Conservation (phyloP, 1,140 invertebrate genomes). For the Sycophaga agraensis region DNA sequence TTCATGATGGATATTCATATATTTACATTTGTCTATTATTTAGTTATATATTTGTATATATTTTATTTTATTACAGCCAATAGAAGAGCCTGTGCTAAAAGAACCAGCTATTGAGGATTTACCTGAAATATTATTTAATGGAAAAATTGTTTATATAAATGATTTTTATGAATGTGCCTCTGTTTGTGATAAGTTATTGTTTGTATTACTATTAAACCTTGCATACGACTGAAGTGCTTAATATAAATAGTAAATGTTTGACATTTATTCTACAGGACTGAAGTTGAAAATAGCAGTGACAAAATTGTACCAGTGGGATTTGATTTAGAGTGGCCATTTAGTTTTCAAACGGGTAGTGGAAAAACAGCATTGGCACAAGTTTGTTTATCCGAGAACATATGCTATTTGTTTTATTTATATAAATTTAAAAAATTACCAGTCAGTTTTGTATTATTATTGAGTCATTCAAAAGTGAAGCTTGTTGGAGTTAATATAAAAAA, state of each 20-base stretch:
- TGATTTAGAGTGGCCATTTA: slow-evolving; percentile 68
- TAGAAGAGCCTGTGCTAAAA: slow-evolving; percentile 9
- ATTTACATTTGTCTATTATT: slow-evolving; percentile 1
- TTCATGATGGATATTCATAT: slow-evolving; percentile 1
- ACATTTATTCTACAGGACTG: slow-evolving; percentile 45
- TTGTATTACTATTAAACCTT: slow-evolving; percentile 39
- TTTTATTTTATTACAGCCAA: slow-evolving; percentile 24
- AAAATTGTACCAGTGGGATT: slow-evolving; percentile 60
- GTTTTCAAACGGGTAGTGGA: slow-evolving; percentile 62
- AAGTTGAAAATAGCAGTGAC: slow-evolving; percentile 50
- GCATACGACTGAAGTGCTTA: neutral
- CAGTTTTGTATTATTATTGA: slow-evolving; percentile 57
- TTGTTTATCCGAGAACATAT: slow-evolving; percentile 55
- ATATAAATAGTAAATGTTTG: too few relatives aligned
- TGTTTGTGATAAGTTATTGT: slow-evolving; percentile 60
- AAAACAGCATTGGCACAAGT: slow-evolving; percentile 66
- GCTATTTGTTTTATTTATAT: slow-evolving; percentile 63
- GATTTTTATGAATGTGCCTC: slow-evolving; percentile 58
- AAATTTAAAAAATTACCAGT: slow-evolving; percentile 61
- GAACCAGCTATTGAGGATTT: slow-evolving; percentile 34
- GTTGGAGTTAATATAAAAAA: slow-evolving; percentile 68
- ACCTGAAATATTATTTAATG: slow-evolving; percentile 54
- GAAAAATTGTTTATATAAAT: slow-evolving; percentile 57
- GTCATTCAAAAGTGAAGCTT: slow-evolving; percentile 62
- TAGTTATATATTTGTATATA: neutral